These are phyloP conservation scores for Ectobius pallidus DNA, from an alignment of 2,888 invertebrate genomes.

Conservation along the genomic window DNA sequence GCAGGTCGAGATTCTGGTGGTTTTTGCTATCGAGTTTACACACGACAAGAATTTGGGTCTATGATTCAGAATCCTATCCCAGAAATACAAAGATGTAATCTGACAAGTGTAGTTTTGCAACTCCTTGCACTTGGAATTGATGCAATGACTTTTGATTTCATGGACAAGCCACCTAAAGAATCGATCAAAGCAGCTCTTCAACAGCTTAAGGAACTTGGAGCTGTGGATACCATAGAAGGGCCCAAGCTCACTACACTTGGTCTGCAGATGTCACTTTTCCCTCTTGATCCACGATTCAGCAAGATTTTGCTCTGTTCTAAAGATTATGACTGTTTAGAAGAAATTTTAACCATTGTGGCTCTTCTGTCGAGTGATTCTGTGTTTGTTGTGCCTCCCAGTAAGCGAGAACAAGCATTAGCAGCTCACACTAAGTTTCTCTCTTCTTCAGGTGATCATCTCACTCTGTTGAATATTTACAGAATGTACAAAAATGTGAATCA, in stretches of 20 bases:
- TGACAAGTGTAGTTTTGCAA: conserved; percentile 78
- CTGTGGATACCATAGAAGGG: conserved; percentile 65
- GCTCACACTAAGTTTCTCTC: conserved; percentile 81
- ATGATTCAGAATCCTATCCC: conserved; percentile 78
- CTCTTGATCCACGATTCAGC: conserved; percentile 88
- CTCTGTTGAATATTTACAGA: conserved; percentile 85
- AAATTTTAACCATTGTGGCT: conserved; percentile 82
- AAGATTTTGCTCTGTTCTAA: conserved; percentile 80
- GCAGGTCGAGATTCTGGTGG: conserved; percentile 89
- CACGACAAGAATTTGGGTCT: conserved; percentile 69
- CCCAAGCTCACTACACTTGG: conserved; percentile 79
- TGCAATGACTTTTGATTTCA: conserved; percentile 84
- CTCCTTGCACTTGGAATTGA: conserved; percentile 84
- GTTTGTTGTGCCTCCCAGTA: conserved; percentile 74
- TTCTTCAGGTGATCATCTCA: conserved; percentile 89
- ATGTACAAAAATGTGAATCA: conserved; percentile 67
- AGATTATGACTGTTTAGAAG: conserved; percentile 73
- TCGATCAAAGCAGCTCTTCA: conserved; percentile 53
- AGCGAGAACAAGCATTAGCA: conserved; percentile 75
- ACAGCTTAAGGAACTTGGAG: conserved; percentile 61
- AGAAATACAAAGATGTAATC: conserved; percentile 81
- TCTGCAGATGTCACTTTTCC: conserved; percentile 86
- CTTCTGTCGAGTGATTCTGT: conserved; percentile 88
- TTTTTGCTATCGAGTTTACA: conserved; percentile 85
- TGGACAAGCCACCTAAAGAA: conserved; percentile 84